These are phyloP conservation scores for Rhinoderma darwinii DNA, from an alignment of 2,113 vertebrate species.

Conservation along the genomic window DNA sequence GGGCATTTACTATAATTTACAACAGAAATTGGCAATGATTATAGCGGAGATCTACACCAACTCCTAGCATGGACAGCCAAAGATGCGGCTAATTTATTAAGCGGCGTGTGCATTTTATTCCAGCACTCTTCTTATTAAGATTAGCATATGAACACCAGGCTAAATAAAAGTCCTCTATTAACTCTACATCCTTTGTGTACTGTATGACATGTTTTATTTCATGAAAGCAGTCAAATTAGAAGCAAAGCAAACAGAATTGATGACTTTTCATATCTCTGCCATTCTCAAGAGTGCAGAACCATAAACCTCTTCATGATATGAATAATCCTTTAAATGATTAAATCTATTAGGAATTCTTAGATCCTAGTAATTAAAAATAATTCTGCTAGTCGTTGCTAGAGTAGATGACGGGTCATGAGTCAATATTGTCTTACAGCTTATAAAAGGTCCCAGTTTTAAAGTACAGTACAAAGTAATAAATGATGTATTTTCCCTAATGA, in stretches of 20 bases:
- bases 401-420: conserved; percentile 60
- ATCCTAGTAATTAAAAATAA: conserved; percentile 67
- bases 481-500: conserved; percentile 61
- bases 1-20: too few relatives aligned
- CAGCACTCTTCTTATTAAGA: too few relatives aligned
- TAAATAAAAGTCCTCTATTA: too few relatives aligned
- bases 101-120: too few relatives aligned
- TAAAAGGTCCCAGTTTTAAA: conserved; percentile 63
- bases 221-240: conserved; percentile 41
- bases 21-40: too few relatives aligned
- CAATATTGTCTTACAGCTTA: conserved; percentile 61
- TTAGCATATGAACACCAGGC: too few relatives aligned
- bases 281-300: conserved; percentile 60
- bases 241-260: conserved; percentile 46
- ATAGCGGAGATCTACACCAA: too few relatives aligned
- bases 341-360: conserved; percentile 59
- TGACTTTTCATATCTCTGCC: conserved; percentile 59
- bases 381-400: conserved; percentile 60
- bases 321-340: conserved; percentile 65
- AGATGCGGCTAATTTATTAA: too few relatives aligned
- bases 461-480: conserved; percentile 64
- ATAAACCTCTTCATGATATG: conserved; percentile 58
- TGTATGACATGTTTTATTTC: conserved; percentile 2
- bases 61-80: too few relatives aligned
- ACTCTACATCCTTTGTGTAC: background rate